Evolutionary conservation across 2,888 invertebrate species (phyloP), one percentile per base, ranked within the genome.

Genomic region (Bimastos eiseni): DNA sequence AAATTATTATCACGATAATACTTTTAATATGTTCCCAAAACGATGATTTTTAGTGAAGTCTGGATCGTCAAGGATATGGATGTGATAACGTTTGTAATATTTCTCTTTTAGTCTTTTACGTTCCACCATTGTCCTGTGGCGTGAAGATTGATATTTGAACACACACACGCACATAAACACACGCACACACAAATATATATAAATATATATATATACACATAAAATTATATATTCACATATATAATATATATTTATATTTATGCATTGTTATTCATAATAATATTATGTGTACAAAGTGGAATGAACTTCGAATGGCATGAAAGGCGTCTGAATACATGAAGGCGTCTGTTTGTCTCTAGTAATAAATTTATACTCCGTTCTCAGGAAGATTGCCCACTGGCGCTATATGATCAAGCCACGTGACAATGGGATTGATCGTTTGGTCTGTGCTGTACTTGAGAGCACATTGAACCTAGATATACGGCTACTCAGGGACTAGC

Each of bases 391-490:
- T 70, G n/a, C n/a, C 1, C 11, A 2, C n/a, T 70, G n/a, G 70
- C 70, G 70, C 70, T n/a, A 70, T 4, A 70, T 70, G 8, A 70
- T 70, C n/a, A n/a, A n/a, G 11, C 70, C 70, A n/a, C n/a, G 11
- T n/a, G n/a, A 17, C 70, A 1, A 70, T 70, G 70, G 70, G n/a
- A n/a, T 13, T 70, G 30, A n/a, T 70, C 70, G 70, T n/a, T 30
- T 6, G 70, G 70, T 70, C 70, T 70, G 70, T n/a, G 70, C 70
- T 70, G 6, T 70, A n/a, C 70, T 70, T 30, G 70, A 70, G 70
- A 70, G n/a, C n/a, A 70, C 70, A 30, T 70, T n/a, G 70, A n/a
- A n/a, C 70, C 70, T 70, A n/a, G 70, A 70, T 70, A 70, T 70
- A 70, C 70, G 30, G 70, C 70, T 30, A 70, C 70, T 70, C n/a